Evolutionary conservation across 2,113 vertebrate genomes (phyloP).

Genomic region (Phalacrocorax pelagicus): DNA sequence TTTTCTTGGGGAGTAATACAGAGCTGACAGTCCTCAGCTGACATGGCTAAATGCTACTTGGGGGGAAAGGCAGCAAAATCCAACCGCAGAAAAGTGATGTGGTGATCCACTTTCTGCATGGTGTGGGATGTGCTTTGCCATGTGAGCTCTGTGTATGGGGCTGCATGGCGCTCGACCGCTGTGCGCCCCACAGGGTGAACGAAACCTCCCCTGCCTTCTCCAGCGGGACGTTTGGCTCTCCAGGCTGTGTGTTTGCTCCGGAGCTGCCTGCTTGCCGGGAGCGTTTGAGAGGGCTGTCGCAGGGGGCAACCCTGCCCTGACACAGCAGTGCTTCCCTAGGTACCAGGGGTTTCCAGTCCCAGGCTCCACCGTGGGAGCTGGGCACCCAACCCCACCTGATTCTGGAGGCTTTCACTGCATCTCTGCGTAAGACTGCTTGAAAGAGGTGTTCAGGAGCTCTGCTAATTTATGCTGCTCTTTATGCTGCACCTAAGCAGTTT

Average conservation of each 20-base stretch:
- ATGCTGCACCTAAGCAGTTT: not conserved
- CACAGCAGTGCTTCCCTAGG: not conserved
- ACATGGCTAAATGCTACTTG: fast-evolving
- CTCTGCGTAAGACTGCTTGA: not conserved
- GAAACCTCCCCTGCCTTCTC: not conserved
- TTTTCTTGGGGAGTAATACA: not conserved
- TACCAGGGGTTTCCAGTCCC: not conserved
- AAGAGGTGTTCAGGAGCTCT: not conserved
- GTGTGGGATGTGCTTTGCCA: fast-evolving
- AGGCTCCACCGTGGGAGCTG: not conserved
- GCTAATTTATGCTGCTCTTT: not conserved
- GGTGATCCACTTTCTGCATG: too few species aligned
- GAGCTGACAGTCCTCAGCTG: not conserved
- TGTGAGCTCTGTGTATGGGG: fast-evolving
- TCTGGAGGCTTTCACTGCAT: not conserved
- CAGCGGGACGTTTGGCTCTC: not conserved
- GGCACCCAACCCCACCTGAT: too few species aligned
- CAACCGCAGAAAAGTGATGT: fast-evolving
- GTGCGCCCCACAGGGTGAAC: fast-evolving
- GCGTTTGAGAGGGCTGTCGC: not conserved
- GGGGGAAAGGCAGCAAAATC: not conserved
- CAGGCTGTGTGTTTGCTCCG: not conserved
- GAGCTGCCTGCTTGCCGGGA: not conserved
- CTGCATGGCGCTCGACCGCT: fast-evolving
- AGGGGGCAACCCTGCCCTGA: not conserved